A percentile compares a stretch with the other conserved stretches of the same genome.
Conservation (phyloP, 1,140 invertebrate species). For the Bemisia tabaci region DNA sequence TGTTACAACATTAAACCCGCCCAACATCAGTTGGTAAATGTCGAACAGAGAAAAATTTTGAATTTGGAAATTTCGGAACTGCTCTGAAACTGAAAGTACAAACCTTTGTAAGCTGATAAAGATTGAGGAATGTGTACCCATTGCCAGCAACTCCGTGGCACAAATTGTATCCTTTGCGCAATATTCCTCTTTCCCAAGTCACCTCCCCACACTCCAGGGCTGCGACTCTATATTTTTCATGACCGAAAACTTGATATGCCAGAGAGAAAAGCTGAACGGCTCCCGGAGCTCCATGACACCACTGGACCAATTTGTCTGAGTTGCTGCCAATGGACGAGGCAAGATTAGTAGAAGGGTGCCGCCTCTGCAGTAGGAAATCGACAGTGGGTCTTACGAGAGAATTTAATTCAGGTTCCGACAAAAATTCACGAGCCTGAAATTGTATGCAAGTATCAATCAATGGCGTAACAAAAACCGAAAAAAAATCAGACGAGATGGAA, state of each 20-base stretch:
- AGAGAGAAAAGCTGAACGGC: conserved; percentile 58
- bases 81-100: too few relatives aligned
- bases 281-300: conserved; percentile 91
- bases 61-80: too few relatives aligned
- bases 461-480: too few relatives aligned
- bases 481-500: too few relatives aligned
- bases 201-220: conserved; percentile 59
- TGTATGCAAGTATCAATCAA: too few relatives aligned
- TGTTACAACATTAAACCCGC: too few relatives aligned
- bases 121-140: conserved; percentile 68
- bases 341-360: conserved; percentile 68
- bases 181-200: conserved; percentile 71
- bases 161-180: conserved; percentile 78
- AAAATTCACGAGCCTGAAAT: conserved; percentile 37
- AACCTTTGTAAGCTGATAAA: conserved; percentile 71
- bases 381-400: conserved; percentile 44
- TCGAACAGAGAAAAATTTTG: too few relatives aligned
- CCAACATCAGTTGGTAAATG: too few relatives aligned
- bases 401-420: conserved; percentile 40
- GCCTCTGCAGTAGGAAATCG: conserved; percentile 43
- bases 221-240: conserved; percentile 56
- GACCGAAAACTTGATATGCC: conserved; percentile 64
- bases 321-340: conserved; percentile 61
- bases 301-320: conserved; percentile 71
- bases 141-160: conserved; percentile 90